Evolutionary conservation across 1,140 invertebrate genomes (phyloP).

Genomic region (Neodiprion lecontei): DNA sequence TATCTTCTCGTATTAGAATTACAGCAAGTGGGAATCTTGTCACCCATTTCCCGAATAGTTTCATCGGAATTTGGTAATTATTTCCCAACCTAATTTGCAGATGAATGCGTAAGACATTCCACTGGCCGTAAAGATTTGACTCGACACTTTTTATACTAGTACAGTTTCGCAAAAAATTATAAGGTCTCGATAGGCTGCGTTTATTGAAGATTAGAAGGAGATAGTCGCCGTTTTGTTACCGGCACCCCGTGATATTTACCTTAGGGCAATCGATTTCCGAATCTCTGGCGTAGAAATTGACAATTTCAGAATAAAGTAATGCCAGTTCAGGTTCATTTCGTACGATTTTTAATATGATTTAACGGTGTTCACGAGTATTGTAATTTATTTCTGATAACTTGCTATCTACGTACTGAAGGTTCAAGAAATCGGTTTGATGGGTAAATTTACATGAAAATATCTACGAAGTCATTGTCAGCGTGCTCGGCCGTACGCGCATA

Average conservation of each 20-base stretch:
- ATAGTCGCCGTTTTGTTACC: constrained; percentile 24
- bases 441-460: no score
- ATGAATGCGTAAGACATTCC: not conserved
- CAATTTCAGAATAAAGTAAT: no score
- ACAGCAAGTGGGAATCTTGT: not conserved
- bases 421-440: no score
- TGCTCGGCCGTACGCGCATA: no score
- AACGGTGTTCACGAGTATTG: no score
- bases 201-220: constrained; percentile 38
- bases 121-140: constrained; percentile 12
- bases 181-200: constrained; percentile 20
- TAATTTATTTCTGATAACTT: no score
- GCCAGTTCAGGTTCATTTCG: no score
- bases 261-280: constrained; percentile 42
- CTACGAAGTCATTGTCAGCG: no score
- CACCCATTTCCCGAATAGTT: not conserved
- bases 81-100: not conserved
- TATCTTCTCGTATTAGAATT: not conserved
- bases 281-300: no score
- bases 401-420: no score
- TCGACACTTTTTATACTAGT: constrained; percentile 29
- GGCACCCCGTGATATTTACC: not conserved
- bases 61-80: not conserved
- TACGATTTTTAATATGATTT: no score
- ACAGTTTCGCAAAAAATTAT: constrained; percentile 31